Conservation (phyloP, 2,113 vertebrate species). For the Opisthocomus hoazin region DNA sequence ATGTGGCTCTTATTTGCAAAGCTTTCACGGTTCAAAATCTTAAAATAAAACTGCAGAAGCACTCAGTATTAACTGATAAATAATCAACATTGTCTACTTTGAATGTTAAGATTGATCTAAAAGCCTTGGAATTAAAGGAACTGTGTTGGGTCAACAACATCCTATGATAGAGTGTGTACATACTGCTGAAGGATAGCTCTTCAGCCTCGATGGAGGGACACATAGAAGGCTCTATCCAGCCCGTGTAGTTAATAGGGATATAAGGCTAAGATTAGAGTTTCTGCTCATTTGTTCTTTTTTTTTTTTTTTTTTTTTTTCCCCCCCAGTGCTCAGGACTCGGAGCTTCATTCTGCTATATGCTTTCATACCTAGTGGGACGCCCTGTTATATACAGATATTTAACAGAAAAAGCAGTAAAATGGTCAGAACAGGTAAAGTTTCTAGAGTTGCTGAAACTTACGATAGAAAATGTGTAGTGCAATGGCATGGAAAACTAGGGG, state of each 20-base stretch:
- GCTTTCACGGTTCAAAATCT: neutral
- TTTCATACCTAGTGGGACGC: constrained; percentile 95
- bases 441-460: neutral
- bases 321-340: constrained; percentile 93
- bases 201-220: neutral
- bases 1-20: neutral
- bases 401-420: constrained; percentile 91
- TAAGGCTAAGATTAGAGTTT: neutral
- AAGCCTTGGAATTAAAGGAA: neutral
- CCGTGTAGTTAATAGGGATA: neutral
- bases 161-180: neutral
- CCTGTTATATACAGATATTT: constrained; percentile 96
- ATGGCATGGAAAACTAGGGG: neutral
- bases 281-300: neutral
- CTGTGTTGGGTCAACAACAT: neutral
- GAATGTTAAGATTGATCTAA: neutral
- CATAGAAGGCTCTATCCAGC: neutral
- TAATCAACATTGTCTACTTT: neutral
- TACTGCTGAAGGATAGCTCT: neutral
- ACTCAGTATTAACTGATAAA: neutral
- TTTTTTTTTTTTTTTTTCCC: neutral
- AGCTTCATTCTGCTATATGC: constrained; percentile 96
- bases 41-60: neutral
- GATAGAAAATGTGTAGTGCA: neutral
- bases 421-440: constrained; percentile 91